Base-by-base conservation (phyloP, 2,797 vertebrate genomes). In the Erethizon dorsatum region DNA sequence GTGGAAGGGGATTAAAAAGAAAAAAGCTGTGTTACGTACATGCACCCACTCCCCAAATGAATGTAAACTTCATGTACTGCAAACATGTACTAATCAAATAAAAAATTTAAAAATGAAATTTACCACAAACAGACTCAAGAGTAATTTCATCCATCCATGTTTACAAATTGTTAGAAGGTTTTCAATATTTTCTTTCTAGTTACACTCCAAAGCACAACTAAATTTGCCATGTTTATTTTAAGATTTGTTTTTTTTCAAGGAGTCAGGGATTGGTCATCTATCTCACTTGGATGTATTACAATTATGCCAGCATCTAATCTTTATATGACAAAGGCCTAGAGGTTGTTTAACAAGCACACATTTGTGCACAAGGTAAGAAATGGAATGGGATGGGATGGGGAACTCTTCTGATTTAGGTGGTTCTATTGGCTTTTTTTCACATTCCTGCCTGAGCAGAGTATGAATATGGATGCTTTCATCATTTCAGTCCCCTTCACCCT, bases 201-300 rank as follows among this genome's bases (percentile, higher is more conserved):
- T 82, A 4, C 69, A 0, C 78, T 96, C 45, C 65, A 18, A 24
- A n/a, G 41, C 14, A 73, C 41, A 47, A 26, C 22, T 20, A 45
- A 26, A 26, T 26, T 52, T 61, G 52, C n/a, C 10, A 22, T 86
- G n/a, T 73, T 63, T 82, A 59, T 47, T 90, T 84, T 73, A 31
- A 71, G 83, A 77, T 47, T 75, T 77, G 22, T 93, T 50, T 77
- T 33, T 52, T 83, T 12, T 45, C 20, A 59, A 41, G 79, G 20
- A 94, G n/a, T 61, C 22, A n/a, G 61, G 24, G 24, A 67, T 65
- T 65, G 61, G 41, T 24, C 47, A 88, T 9, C 33, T 80, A 41
- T 57, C 52, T 94, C n/a, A 73, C 15, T 47, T 93, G 54, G 22
- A 54, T 79, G 65, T 79, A 78, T 92, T 80, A 88, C 77, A 94